Base-by-base conservation (phyloP, 92 coral and sea anemone genomes). In the Isaurus tuberculatus region DNA sequence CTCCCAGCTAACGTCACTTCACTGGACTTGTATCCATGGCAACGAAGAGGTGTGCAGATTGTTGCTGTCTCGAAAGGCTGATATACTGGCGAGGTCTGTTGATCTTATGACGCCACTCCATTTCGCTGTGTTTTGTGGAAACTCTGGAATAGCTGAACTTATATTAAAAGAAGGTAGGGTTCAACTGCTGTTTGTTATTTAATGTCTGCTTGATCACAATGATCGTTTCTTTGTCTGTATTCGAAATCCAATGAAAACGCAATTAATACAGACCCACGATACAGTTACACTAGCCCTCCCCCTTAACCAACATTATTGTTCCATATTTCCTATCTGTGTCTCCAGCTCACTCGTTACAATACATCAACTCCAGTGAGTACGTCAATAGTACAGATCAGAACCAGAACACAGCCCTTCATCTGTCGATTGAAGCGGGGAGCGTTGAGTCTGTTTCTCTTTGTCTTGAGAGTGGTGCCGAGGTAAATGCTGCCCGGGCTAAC, bases 391-490 rank as follows among this genome's bases (percentile, higher is more conserved):
- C 92, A 13, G 92, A 89, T 57, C 51, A 70, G 48, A 89, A 89
- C 83, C 86, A 89, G 81, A 83, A 85, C 73, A 75, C 86, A 64
- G 86, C 92, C 0, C 86, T 89, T 15, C 92, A 89, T 42, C 26
- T 89, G 79, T 89, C 92, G 23, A 89, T 58, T 53, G 92, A 89
- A 72, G 75, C 86, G 14, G 94, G 91, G 8, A 87, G 71, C 51
- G 61, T 85, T 29, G 72, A 79, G 77, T 71, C 87, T 0, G 89
- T 82, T 53, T 86, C 91, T 28, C 78, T 92, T 67, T 86, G 89
- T 43, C 75, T 90, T 40, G 72, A 79, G 22, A 81, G 84, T 61
- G 89, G 91, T 37, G 97, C 94, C 10, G 43, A 88, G n/a, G 83
- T 90, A n/a, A 90, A 92, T 67, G 90, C 90, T 13, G 83, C 77